phyloP scores from a whole-genome alignment of 1,140 invertebrate genomes.

The Uloborus diversus region DNA sequence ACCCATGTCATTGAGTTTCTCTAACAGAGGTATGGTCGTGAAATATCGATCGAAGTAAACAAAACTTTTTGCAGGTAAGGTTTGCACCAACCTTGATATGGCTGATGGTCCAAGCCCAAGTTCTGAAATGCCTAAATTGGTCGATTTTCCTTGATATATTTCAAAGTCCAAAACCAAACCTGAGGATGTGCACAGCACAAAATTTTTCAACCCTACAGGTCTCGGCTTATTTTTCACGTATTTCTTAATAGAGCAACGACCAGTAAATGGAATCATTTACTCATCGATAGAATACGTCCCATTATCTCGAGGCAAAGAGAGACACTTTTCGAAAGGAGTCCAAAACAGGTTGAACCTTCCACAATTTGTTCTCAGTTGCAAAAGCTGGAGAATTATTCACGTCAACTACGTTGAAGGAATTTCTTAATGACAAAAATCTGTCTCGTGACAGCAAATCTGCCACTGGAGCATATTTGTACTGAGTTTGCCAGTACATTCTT shows the following conservation, averaged over 20 bases:
- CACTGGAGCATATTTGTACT: not conserved
- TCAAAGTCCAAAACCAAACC: not conserved
- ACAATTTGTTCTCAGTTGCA: not conserved
- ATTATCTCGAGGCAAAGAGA: not conserved
- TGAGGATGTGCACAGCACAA: not conserved
- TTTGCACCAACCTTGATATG: not conserved
- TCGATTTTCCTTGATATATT: not conserved
- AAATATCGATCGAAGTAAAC: too few relatives aligned
- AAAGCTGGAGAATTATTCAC: not conserved
- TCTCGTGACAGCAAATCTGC: not conserved
- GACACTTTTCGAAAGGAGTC: not conserved
- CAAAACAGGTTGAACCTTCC: not conserved
- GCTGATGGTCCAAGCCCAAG: not conserved
- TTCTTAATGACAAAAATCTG: not conserved
- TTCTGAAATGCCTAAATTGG: not conserved
- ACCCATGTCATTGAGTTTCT: too few relatives aligned
- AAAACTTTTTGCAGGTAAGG: not conserved
- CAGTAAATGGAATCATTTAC: not conserved
- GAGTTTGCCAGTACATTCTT: not conserved
- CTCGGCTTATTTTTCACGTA: not conserved
- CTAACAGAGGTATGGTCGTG: too few relatives aligned
- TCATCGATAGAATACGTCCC: not conserved
- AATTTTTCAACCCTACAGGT: not conserved
- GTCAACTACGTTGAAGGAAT: not conserved
- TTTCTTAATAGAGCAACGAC: not conserved